Percentiles rank a stretch among this genome's conserved stretches.
Evolutionary conservation across 2,888 invertebrate genomes (phyloP).

Genomic region (Lycia hirtaria): DNA sequence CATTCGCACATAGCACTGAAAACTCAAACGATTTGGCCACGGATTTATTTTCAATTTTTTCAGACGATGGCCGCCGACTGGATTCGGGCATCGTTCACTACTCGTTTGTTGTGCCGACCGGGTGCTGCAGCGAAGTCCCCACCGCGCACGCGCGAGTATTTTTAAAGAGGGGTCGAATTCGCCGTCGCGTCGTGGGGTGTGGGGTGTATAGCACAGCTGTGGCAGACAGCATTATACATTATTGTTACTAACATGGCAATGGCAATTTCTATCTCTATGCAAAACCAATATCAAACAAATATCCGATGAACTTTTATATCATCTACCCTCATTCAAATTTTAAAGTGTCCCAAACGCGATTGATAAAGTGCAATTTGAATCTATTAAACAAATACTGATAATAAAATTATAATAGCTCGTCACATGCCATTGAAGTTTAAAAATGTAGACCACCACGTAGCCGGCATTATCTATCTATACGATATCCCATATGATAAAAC

Average conservation of each 20-base stretch:
- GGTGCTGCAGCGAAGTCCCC: slow-evolving; percentile 67
- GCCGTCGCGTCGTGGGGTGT: too few species aligned
- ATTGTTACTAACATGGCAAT: slow-evolving; percentile 24
- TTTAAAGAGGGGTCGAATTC: slow-evolving; percentile 74
- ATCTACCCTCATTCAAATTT: slow-evolving; percentile 1
- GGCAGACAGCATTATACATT: slow-evolving; percentile 44
- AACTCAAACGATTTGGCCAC: slow-evolving; percentile 42
- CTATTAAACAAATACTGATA: slow-evolving; percentile 1
- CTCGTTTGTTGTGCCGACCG: slow-evolving; percentile 63
- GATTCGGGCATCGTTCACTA: slow-evolving; percentile 69
- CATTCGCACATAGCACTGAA: slow-evolving; percentile 63
- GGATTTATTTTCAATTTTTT: slow-evolving; percentile 44
- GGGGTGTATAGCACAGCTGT: slow-evolving; percentile 79
- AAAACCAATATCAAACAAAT: neutral
- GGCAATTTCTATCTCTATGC: slow-evolving; percentile 19
- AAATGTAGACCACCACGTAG: slow-evolving; percentile 55
- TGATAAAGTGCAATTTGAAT: neutral
- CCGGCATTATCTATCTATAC: slow-evolving; percentile 37
- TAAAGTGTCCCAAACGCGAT: neutral
- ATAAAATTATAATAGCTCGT: slow-evolving; percentile 37
- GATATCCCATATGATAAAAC: slow-evolving; percentile 41
- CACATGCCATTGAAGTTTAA: slow-evolving; percentile 29
- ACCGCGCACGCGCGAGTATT: slow-evolving; percentile 79
- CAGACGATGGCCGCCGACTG: slow-evolving; percentile 59
- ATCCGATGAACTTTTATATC: neutral